Evolutionary conservation across 2,888 invertebrate genomes (phyloP).

Genomic region (Bimastos eiseni): DNA sequence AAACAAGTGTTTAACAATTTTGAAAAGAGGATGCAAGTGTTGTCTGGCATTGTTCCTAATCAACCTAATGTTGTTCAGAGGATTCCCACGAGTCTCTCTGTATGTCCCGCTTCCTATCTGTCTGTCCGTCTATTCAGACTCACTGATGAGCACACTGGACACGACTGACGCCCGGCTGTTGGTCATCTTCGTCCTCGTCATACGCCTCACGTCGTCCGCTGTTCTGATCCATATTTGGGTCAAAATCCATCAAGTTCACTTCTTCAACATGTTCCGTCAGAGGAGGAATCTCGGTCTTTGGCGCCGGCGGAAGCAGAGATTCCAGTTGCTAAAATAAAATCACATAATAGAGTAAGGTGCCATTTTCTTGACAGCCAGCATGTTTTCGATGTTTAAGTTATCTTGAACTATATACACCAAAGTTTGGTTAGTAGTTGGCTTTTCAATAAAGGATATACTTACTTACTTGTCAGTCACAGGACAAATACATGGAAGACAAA

Average conservation of each 20-base stretch:
- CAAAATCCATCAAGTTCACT: conserved; percentile 78
- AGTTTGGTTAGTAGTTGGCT: too few relatives aligned
- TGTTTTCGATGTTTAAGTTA: too few relatives aligned
- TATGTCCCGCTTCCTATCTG: background rate
- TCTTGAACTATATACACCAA: too few relatives aligned
- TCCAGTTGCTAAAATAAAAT: conserved; percentile 70
- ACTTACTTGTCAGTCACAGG: background rate
- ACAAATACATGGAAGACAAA: background rate
- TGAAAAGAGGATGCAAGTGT: background rate
- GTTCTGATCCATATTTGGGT: conserved; percentile 66
- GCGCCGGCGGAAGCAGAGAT: conserved; percentile 74
- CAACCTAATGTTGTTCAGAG: background rate
- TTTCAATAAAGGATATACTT: too few relatives aligned
- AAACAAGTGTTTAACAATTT: background rate
- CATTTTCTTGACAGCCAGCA: too few relatives aligned
- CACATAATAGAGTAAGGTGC: too few relatives aligned
- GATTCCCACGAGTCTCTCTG: background rate
- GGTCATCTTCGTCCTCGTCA: conserved; percentile 68
- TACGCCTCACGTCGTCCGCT: conserved; percentile 72
- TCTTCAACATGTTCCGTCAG: conserved; percentile 82
- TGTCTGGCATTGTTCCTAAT: background rate
- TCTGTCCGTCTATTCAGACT: background rate
- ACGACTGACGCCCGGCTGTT: conserved; percentile 63
- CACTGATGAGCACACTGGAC: conserved; percentile 83
- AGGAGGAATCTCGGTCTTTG: conserved; percentile 73